Evolutionary conservation across 2,797 vertebrate genomes (phyloP).

Genomic region (Protosalanx chinensis): DNA sequence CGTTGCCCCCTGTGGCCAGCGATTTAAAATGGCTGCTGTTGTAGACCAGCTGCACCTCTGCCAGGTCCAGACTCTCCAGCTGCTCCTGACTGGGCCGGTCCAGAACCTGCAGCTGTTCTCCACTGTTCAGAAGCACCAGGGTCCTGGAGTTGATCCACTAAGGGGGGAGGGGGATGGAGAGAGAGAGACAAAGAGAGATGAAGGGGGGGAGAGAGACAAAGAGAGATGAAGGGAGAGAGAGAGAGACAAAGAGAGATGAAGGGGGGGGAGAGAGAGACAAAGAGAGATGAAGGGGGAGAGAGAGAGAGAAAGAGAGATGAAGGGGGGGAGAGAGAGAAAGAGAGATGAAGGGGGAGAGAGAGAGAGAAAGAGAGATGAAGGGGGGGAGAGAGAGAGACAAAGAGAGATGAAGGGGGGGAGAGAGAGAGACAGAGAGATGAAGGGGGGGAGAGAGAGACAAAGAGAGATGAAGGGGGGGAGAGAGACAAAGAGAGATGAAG

Average conservation of each 20-base stretch:
- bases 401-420: not conserved
- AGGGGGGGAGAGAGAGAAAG: not conserved
- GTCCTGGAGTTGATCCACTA: constrained; percentile 96
- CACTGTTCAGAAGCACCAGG: constrained; percentile 89
- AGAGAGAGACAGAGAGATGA: not conserved
- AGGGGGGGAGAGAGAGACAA: not conserved
- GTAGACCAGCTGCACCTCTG: constrained; percentile 93
- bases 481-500: too few species aligned
- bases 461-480: not conserved
- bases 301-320: not conserved
- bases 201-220: too few species aligned
- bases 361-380: not conserved
- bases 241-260: not conserved
- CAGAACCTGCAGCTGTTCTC: constrained; percentile 89
- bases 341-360: not conserved
- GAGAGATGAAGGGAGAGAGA: too few species aligned
- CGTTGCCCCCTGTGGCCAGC: constrained; percentile 92
- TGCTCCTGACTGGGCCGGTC: constrained; percentile 91
- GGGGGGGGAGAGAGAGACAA: not conserved
- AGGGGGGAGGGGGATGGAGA: not conserved
- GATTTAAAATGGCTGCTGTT: constrained; percentile 99
- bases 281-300: not conserved
- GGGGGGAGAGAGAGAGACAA: not conserved
- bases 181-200: not conserved
- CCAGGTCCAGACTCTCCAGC: constrained; percentile 87